These are phyloP conservation scores for Dryadula phaetusa DNA, from an alignment of 2,888 invertebrate genomes.

Conservation along the genomic window DNA sequence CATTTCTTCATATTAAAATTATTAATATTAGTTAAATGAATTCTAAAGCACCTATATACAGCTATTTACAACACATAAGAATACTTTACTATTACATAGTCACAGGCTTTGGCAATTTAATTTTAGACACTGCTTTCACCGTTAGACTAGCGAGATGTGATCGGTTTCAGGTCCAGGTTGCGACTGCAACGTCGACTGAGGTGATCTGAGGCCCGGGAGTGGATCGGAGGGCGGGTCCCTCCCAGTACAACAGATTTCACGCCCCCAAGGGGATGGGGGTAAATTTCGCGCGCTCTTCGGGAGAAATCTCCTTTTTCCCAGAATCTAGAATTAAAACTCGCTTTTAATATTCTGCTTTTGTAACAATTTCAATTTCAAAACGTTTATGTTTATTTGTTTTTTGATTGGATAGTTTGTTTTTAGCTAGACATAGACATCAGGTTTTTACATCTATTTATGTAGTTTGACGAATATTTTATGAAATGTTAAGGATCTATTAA, in stretches of 20 bases:
- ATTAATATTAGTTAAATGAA: background rate
- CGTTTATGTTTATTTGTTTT: background rate
- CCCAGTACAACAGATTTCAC: slow-evolving; percentile 14
- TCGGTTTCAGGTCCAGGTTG: background rate
- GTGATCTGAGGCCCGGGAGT: slow-evolving; percentile 9
- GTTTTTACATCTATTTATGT: background rate
- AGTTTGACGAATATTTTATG: too few species aligned
- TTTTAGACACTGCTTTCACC: background rate
- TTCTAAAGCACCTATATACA: background rate
- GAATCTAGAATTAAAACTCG: slow-evolving; percentile 18
- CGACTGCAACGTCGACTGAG: slow-evolving; percentile 11
- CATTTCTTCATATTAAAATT: background rate
- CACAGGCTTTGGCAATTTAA: slow-evolving; percentile 5
- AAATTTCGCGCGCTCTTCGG: background rate
- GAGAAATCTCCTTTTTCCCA: slow-evolving; percentile 14
- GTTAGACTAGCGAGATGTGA: background rate
- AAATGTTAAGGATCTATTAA: too few species aligned
- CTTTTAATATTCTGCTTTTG: background rate
- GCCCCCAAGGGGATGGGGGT: slow-evolving; percentile 7
- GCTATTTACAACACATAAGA: background rate
- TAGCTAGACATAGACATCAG: background rate
- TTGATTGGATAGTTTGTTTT: background rate
- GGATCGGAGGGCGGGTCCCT: slow-evolving; percentile 19
- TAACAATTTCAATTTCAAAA: background rate
- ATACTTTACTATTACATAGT: background rate